A percentile compares a stretch with the other conserved stretches of the same genome.
Conservation (phyloP, 2,797 vertebrate species). For the Sciurus carolinensis region DNA sequence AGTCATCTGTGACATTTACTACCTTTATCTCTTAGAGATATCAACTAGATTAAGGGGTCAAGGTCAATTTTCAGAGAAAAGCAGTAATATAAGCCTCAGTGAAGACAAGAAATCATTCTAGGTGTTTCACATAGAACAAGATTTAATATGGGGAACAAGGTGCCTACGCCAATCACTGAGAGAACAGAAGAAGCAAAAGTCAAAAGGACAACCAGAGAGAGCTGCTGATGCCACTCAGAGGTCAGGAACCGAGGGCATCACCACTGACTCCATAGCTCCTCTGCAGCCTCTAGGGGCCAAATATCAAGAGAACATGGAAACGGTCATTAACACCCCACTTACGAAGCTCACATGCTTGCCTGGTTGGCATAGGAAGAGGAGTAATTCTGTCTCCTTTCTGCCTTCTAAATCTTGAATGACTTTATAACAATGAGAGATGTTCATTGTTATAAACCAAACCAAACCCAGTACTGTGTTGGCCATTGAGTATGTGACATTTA, state of each 20-base stretch:
- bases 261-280: background rate
- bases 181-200: background rate
- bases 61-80: conserved; percentile 49
- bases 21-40: background rate
- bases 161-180: background rate
- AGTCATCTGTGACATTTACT: conserved; percentile 27
- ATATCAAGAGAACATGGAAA: conserved; percentile 29
- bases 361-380: background rate
- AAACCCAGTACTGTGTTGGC: background rate
- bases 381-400: background rate
- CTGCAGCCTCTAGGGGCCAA: background rate
- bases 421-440: background rate
- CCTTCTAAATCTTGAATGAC: conserved; percentile 2
- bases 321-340: background rate
- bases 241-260: background rate
- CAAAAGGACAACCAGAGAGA: background rate
- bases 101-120: conserved; percentile 14
- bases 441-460: background rate
- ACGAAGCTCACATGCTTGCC: background rate
- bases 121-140: background rate
- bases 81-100: background rate
- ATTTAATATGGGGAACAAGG: background rate
- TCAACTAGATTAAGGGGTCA: conserved; percentile 37
- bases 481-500: background rate
- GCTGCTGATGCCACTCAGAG: background rate